Evolutionary conservation across 1,140 invertebrate species (phyloP), one percentile per base, ranked within the genome.

Genomic region (Sycophila sp.): DNA sequence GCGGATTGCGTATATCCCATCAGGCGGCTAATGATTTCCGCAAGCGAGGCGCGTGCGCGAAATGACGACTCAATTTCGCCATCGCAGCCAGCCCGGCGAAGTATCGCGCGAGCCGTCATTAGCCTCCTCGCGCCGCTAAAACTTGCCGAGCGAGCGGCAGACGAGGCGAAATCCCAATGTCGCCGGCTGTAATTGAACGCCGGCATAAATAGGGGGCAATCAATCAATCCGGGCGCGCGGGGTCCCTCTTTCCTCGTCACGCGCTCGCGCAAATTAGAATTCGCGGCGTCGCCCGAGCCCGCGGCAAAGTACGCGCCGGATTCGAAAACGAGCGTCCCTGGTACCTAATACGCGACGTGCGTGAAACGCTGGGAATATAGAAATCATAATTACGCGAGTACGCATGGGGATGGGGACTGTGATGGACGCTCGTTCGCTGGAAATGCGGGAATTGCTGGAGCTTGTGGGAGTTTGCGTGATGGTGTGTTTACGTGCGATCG

Each of bases 211-310:
- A 68, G 47, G 59, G 49, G 15, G 38, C 42, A 68, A 68, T 68
- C 55, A 59, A 68, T 68, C 65, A 68, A 59, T 22, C 40, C 15
- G 3, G 1, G 11, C 2, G 34, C 26, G 38, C 38, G 47, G 34
- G 32, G 19, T 49, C 28, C n/a, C 59, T 5, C 22, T 5, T n/a
- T 10, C 26, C 22, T 2, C 59, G 59, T 62, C 59, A 62, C 47
- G 47, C 47, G 19, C 22, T n/a, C 47, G 62, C n/a, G n/a, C 62
- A 66, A 66, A 66, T 66, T 66, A 51, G 63, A 66, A 66, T 66
- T 42, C 47, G 34, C 62, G 30, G n/a, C n/a, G 45, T 34, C 42
- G 59, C 59, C n/a, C 32, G 22, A 19, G 17, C 53, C 5, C 32
- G 53, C 53, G 28, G 17, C 36, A 28, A 62, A 62, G 8, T 34